A percentile compares a stretch with the other conserved stretches of the same genome.
These are phyloP conservation scores for Siphamia tubifer DNA, from an alignment of 2,113 vertebrate species.

Conservation along the genomic window DNA sequence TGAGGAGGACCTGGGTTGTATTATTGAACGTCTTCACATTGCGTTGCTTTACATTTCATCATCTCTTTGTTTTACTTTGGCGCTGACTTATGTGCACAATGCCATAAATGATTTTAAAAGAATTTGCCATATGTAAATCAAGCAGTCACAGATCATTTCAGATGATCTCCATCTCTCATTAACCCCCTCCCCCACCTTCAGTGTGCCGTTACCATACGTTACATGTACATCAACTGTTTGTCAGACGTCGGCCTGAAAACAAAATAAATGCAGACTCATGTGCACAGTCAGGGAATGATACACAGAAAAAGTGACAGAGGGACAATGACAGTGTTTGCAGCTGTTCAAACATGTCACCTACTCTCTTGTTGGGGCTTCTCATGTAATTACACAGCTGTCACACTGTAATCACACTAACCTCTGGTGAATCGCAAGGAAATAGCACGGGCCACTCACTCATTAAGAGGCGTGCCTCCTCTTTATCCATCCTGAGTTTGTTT, in stretches of 20 bases:
- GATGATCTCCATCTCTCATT: background rate
- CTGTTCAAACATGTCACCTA: slow-evolving; percentile 61
- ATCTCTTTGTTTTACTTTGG: slow-evolving; percentile 1
- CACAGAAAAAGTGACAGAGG: slow-evolving; percentile 23
- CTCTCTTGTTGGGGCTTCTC: slow-evolving; percentile 50
- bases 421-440: slow-evolving; percentile 52
- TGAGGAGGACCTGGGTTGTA: background rate
- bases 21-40: slow-evolving; percentile 2
- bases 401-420: slow-evolving; percentile 67
- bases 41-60: slow-evolving; percentile 26
- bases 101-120: background rate
- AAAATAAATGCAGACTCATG: slow-evolving; percentile 30
- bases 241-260: background rate
- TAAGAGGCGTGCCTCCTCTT: slow-evolving; percentile 42
- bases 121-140: background rate
- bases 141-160: background rate
- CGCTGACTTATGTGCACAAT: background rate
- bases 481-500: slow-evolving; percentile 29
- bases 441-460: slow-evolving; percentile 46
- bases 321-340: slow-evolving; percentile 47
- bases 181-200: too few species aligned
- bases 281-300: background rate
- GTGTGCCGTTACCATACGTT: background rate
- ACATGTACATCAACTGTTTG: background rate
- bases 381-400: slow-evolving; percentile 74